Evolutionary conservation across 2,888 invertebrate genomes (phyloP), one percentile per base, ranked within the genome.

Genomic region (Andrena chrysosceles): DNA sequence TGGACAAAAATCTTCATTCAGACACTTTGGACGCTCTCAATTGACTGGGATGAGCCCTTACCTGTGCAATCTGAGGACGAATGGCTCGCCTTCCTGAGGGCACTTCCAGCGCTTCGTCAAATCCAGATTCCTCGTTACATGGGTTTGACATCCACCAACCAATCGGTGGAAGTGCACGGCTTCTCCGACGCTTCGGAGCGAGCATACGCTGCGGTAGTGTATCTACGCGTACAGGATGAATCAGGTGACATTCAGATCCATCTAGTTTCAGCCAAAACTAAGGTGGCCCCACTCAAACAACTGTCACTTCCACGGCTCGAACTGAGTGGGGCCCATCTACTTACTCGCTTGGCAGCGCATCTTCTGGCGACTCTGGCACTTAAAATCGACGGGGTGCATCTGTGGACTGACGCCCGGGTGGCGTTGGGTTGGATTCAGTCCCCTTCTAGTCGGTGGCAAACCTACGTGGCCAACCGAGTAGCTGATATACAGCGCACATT

Each of bases 131-230:
- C 87, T 0, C 71, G 83, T 0, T 83, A 82, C 79, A 5, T 84
- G 0, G 26, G 64, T 0, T 3, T 52, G 10, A 29, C 56, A 13
- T 52, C 56, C 26, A 8, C 0, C 2, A n/a, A n/a, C 7, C 1
- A 10, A 2, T 1, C 2, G 1, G 49, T 85, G 0, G 77, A 87
- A 60, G 29, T 86, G 0, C 85, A 86, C 29, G 84, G 82, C 0
- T 86, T 85, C 70, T 81, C 84, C 16, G 86, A 85, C 56, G 85
- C 84, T 0, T 86, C 83, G 4, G 81, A 84, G n/a, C 29, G 77
- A 0, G 86, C 85, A 1, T 83, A 86, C 77, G 64, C 79, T 13
- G 86, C 84, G 0, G 81, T 77, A 0, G 56, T 77, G 1, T 85
- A 82, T 10, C 23, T 82, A 0, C 20, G 52, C 0, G 64, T 33